Base-by-base conservation (phyloP, 2,113 vertebrate species). In the Ctenomys sociabilis region DNA sequence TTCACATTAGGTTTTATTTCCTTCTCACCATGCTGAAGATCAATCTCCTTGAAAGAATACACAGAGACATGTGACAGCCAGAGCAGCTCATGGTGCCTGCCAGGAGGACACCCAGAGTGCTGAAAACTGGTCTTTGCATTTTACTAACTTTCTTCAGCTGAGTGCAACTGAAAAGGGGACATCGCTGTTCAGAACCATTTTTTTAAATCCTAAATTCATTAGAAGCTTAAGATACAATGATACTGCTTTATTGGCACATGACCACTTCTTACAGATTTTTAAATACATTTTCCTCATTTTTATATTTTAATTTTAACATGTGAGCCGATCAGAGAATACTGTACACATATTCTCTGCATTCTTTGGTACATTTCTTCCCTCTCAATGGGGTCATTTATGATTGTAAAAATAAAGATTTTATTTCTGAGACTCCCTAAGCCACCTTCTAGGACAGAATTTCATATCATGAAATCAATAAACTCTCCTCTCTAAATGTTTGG, bases 381-480 rank as follows among this genome's bases (percentile, higher is more conserved):
- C 83, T 87, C 78, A 85, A 24, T 66, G 26, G 77, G 24, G 77
- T 85, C 57, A 91, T 87, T 89, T 95, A 54, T 66, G 85, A 94
- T 45, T 89, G 12, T 94, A 93, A 95, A 96, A 49, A 72, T 83
- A 91, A 92, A 96, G 49, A 95, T 87, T 85, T 49, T 94, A 77
- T 95, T 96, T 96, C 94, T 85, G 88, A 95, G 80, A 93, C 61
- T 82, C 94, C 91, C 72, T 84, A 82, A 97, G 77, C 66, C 16
- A 95, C 70, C 63, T 45, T 72, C 37, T 43, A 43, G 49, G 88
- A 91, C 87, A 97, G 77, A 95, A 94, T 85, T 61, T 97, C 94
- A 90, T 95, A 93, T 93, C 28, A 52, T 45, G 63, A 90, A 93
- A 95, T 97, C 92, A 88, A 96, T 95, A 97, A 85, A n/a, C 21